phyloP scores from a whole-genome alignment of 2,113 vertebrate species.

The Tupaia tana region DNA sequence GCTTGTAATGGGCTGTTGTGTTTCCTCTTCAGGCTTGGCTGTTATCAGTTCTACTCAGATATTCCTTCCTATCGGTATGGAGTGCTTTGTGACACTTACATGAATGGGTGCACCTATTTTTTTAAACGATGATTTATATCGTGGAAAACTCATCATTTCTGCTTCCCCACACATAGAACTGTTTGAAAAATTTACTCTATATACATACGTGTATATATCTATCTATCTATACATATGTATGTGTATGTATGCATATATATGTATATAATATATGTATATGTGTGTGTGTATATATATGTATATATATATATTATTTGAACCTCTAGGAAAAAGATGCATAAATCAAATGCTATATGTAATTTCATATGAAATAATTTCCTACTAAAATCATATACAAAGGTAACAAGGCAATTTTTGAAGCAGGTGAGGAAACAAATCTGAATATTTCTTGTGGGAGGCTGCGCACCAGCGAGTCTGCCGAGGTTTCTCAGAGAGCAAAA shows the following conservation, averaged over 20 bases:
- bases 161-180: neutral
- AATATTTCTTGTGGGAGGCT: too few species aligned
- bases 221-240: too few species aligned
- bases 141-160: constrained; percentile 12
- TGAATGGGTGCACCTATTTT: constrained; percentile 58
- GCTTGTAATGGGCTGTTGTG: constrained; percentile 28
- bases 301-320: constrained; percentile 1
- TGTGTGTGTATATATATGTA: neutral
- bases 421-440: neutral
- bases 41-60: constrained; percentile 74
- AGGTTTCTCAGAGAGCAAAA: too few species aligned
- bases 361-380: constrained; percentile 58
- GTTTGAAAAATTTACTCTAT: neutral
- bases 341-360: constrained; percentile 31
- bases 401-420: neutral
- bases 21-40: constrained; percentile 66
- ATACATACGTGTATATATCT: neutral
- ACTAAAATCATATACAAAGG: constrained; percentile 15
- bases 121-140: constrained; percentile 42
- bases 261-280: too few species aligned
- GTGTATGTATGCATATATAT: too few species aligned
- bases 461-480: too few species aligned
- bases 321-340: constrained; percentile 4
- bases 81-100: constrained; percentile 61
- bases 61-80: constrained; percentile 65